Evolutionary conservation across 1,140 invertebrate genomes (phyloP).

Genomic region (Euwallacea fornicatus): DNA sequence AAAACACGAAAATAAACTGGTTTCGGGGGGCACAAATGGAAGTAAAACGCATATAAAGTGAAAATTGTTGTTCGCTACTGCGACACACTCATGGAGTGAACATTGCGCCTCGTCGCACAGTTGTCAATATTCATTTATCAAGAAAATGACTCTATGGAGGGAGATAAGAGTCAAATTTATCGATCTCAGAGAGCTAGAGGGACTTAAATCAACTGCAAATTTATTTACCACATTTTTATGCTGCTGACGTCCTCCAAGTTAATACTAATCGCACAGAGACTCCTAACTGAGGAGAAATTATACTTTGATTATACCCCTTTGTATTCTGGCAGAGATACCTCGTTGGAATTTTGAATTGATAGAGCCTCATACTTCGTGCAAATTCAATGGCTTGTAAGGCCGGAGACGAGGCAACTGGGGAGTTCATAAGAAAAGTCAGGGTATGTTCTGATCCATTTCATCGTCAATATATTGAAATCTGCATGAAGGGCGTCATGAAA

Average conservation of each 20-base stretch:
- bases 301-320: no score
- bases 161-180: conserved; percentile 6
- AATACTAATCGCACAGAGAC: no score
- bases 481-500: conserved; percentile 1
- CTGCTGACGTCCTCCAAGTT: background rate
- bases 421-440: conserved; percentile 21
- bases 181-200: background rate
- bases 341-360: conserved; percentile 15
- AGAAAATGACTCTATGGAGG: conserved; percentile 25
- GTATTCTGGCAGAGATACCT: no score
- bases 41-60: conserved; percentile 41
- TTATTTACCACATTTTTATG: background rate
- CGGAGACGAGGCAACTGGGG: no score
- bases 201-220: background rate
- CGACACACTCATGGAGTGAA: conserved; percentile 30
- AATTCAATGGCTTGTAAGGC: conserved; percentile 27
- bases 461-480: conserved; percentile 16
- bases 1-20: no score
- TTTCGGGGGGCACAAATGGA: conserved; percentile 18
- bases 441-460: conserved; percentile 21
- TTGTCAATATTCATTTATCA: conserved; percentile 38
- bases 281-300: no score
- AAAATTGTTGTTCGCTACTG: conserved; percentile 38
- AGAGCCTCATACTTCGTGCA: conserved; percentile 7
- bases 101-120: conserved; percentile 1